These are phyloP conservation scores for Etia nguti DNA, from an alignment of 2,113 vertebrate genomes.

Conservation along the genomic window DNA sequence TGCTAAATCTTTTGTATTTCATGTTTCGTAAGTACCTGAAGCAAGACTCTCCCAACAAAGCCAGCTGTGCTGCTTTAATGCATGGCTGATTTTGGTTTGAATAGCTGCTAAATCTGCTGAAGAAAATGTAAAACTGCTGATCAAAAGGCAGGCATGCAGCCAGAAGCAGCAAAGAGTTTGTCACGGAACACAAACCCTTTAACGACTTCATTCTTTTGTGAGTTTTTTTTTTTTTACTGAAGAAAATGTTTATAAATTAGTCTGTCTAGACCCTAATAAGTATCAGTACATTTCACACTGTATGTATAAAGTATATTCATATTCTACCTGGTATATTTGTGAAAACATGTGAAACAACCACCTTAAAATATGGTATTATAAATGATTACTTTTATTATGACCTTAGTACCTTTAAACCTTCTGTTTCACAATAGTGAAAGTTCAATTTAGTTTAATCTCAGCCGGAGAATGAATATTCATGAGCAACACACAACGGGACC, in stretches of 20 bases:
- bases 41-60: neutral
- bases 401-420: rapidly evolving
- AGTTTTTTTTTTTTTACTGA: neutral
- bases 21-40: neutral
- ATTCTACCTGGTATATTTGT: neutral
- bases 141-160: neutral
- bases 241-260: neutral
- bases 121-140: neutral
- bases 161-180: neutral
- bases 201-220: neutral
- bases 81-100: neutral
- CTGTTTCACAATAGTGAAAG: neutral
- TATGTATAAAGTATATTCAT: neutral
- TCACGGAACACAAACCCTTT: neutral
- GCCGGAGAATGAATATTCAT: neutral
- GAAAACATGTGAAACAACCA: neutral
- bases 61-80: neutral
- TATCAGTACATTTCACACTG: neutral
- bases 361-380: rapidly evolving
- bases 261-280: neutral
- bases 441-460: neutral
- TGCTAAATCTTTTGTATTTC: neutral
- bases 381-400: neutral
- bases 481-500: neutral
- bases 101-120: neutral